phyloP scores from a whole-genome alignment of 2,888 invertebrate genomes.

The Belgica antarctica region DNA sequence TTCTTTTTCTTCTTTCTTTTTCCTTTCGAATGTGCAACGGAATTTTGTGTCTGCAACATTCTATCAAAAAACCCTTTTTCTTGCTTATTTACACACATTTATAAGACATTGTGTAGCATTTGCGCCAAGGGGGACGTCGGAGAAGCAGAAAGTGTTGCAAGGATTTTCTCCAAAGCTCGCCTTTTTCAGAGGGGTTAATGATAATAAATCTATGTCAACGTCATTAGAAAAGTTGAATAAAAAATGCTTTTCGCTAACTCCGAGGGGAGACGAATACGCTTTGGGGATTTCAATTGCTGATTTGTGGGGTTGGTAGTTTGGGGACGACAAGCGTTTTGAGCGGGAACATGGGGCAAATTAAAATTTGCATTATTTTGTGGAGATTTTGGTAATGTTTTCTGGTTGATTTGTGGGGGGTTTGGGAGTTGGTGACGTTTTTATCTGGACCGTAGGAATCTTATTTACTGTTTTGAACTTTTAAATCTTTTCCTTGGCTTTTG shows the following conservation, averaged over 20 bases:
- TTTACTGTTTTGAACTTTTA: too few relatives aligned
- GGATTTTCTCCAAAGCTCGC: constrained; percentile 15
- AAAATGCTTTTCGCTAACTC: constrained; percentile 13
- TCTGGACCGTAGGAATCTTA: too few relatives aligned
- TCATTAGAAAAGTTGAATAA: constrained; percentile 17
- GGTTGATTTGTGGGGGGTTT: too few relatives aligned
- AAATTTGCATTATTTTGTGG: too few relatives aligned
- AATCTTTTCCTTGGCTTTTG: too few relatives aligned
- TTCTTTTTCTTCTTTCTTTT: background rate
- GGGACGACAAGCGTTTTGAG: too few relatives aligned
- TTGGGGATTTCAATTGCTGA: background rate
- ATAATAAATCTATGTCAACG: constrained; percentile 29
- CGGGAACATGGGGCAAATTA: too few relatives aligned
- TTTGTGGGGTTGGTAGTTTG: background rate
- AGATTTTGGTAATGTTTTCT: too few relatives aligned
- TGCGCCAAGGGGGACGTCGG: background rate
- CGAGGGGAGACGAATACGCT: background rate
- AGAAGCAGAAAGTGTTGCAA: background rate
- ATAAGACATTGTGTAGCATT: background rate
- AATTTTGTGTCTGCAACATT: background rate
- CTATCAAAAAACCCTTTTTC: constrained; percentile 13
- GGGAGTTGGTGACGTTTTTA: too few relatives aligned
- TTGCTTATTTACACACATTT: background rate
- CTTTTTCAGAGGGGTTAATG: constrained; percentile 26
- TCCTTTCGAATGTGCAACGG: constrained; percentile 10